Evolutionary conservation across 64 coral and sea anemone species (phyloP).

Genomic region (Montipora foliosa): DNA sequence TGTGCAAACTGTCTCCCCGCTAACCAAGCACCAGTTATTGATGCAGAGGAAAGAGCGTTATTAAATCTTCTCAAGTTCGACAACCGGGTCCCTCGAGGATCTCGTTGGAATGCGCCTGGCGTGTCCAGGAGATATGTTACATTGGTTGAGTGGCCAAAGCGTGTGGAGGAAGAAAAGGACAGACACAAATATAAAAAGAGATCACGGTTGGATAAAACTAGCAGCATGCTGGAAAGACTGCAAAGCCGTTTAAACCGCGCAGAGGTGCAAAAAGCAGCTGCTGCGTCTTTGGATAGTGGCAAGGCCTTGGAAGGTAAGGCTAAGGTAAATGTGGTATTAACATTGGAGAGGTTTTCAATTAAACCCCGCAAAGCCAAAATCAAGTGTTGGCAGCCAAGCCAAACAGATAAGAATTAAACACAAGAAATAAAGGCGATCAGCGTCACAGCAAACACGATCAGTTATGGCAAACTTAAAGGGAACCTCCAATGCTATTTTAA

Average conservation of each 20-base stretch:
- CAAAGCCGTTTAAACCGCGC: constrained; percentile 75
- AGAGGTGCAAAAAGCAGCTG: constrained; percentile 57
- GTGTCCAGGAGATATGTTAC: constrained; percentile 49
- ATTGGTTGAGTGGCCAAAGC: constrained; percentile 51
- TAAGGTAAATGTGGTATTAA: background rate
- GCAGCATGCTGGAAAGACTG: constrained; percentile 70
- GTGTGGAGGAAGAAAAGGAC: constrained; percentile 47
- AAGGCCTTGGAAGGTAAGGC: constrained; percentile 67
- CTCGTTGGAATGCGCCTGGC: constrained; percentile 61
- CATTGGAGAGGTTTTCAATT: too few relatives aligned
- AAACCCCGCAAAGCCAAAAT: too few relatives aligned
- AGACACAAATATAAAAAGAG: constrained; percentile 25
- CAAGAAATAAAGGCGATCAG: too few relatives aligned
- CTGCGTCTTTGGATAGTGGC: constrained; percentile 54
- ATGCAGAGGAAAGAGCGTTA: constrained; percentile 59
- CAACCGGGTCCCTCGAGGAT: constrained; percentile 33
- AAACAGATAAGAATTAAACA: too few relatives aligned
- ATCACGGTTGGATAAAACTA: constrained; percentile 51
- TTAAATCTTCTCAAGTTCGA: constrained; percentile 64
- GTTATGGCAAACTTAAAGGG: too few relatives aligned
- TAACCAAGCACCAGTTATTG: constrained; percentile 38
- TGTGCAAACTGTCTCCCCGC: constrained; percentile 3
- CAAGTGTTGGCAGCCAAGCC: too few relatives aligned
- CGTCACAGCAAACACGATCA: too few relatives aligned
- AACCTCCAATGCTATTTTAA: too few relatives aligned